These are phyloP conservation scores for Acleris cristana DNA, from an alignment of 2,888 invertebrate genomes.

Conservation along the genomic window DNA sequence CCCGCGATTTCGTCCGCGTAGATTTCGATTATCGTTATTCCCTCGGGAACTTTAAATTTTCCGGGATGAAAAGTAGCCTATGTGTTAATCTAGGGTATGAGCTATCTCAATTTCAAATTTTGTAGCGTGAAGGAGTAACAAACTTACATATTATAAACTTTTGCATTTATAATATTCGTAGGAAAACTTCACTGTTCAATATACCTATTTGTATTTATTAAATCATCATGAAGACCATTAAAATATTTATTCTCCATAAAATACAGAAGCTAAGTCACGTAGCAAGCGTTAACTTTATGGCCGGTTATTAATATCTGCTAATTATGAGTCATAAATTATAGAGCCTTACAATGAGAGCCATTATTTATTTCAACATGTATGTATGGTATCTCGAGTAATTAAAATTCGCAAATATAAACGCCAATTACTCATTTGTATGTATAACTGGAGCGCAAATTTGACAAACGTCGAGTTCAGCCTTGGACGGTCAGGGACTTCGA, in stretches of 20 bases:
- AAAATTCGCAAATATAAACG: constrained; percentile 32
- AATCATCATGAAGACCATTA: too few species aligned
- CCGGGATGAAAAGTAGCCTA: too few species aligned
- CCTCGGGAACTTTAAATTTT: too few species aligned
- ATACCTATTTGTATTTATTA: too few species aligned
- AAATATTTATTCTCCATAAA: not conserved
- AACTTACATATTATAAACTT: too few species aligned
- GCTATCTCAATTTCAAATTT: rapidly evolving
- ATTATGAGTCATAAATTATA: not conserved
- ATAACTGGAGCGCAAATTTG: constrained; percentile 30
- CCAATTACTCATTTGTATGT: constrained; percentile 25
- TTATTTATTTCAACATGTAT: constrained; percentile 23
- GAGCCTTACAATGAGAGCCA: constrained; percentile 18
- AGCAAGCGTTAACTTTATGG: not conserved
- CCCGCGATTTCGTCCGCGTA: too few species aligned
- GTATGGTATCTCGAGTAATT: constrained; percentile 20
- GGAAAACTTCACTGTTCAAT: not conserved
- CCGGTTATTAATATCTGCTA: constrained; percentile 8
- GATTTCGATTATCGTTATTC: too few species aligned
- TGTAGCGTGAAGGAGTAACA: too few species aligned
- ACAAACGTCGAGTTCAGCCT: constrained; percentile 23
- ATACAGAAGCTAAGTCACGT: not conserved
- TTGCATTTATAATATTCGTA: too few species aligned
- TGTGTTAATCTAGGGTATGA: too few species aligned
- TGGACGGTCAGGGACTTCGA: not conserved